Evolutionary conservation across 2,797 vertebrate species (phyloP), one percentile per base, ranked within the genome.

Genomic region (Melanotaenia pygmaea): DNA sequence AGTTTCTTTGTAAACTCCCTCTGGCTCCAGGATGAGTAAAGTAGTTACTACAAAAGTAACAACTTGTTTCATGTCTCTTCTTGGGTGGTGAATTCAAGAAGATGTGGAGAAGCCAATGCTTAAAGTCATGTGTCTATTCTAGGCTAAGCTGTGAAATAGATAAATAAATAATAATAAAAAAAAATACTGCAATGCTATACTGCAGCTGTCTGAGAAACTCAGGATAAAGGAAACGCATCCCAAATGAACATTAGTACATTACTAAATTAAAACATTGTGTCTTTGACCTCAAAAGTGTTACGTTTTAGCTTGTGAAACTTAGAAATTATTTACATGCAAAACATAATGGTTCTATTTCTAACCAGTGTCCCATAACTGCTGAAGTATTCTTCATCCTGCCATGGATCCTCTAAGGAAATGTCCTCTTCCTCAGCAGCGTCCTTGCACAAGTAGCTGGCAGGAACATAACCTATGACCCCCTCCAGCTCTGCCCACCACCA

Each of bases 301-400:
- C 22, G 11, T 13, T 35, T 28, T 24, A 40, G 24, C 54, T 43
- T 57, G 18, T 30, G 6, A 34, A 14, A 14, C 20, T 22, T 18
- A 14, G 16, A 18, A n/a, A 47, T 32, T 3, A 5, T 45, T 45
- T 45, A 38, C 38, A 32, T 45, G 53, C 18, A 60, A 63, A 51
- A 45, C 3, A 67, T 6, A 6, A 7, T 28, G 37, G 37, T 50
- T 38, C 18, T 3, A 68, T 65, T 32, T 63, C 89, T 38, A 76
- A 96, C 95, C 94, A 96, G 87, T n/a, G 94, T 94, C 3, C 94
- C 93, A 6, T 96, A 96, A 67, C 91, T 96, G 81, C 91, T 92
- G 5, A 94, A 96, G 85, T 96, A 96, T 38, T 96, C 95, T 12
- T 95, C 93, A 12, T 96, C 94, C 79, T 96, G 95, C 95, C 96